phyloP scores from a whole-genome alignment of 2,888 invertebrate species.

The Epirrhoe alternata region DNA sequence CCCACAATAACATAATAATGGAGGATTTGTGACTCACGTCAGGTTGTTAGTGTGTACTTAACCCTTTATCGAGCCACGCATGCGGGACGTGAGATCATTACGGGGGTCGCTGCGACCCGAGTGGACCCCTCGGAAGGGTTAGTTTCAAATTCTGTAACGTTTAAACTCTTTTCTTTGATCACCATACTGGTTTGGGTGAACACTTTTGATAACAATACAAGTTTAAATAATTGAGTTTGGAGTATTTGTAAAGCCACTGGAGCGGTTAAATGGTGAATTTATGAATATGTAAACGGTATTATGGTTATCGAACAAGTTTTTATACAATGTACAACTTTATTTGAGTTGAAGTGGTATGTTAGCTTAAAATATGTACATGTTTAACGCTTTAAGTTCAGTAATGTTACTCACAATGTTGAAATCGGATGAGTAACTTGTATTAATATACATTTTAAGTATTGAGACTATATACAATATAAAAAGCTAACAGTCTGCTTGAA shows the following conservation, averaged over 20 bases:
- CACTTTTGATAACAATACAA: conserved; percentile 58
- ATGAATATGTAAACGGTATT: conserved; percentile 32
- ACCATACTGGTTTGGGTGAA: conserved; percentile 55
- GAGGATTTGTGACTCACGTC: conserved; percentile 84
- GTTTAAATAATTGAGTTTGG: conserved; percentile 47
- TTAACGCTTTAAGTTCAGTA: conserved; percentile 2
- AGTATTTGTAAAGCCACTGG: conserved; percentile 49
- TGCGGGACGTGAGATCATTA: conserved; percentile 83
- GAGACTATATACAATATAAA: no score
- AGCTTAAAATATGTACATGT: conserved; percentile 24
- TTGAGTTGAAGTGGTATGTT: conserved; percentile 23
- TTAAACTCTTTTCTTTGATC: conserved; percentile 42
- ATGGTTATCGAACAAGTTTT: conserved; percentile 35
- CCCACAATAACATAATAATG: conserved; percentile 85
- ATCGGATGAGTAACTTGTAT: background rate
- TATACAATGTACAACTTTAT: conserved; percentile 32
- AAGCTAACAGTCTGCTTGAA: no score
- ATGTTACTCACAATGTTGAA: conserved; percentile 1
- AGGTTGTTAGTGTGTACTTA: conserved; percentile 84
- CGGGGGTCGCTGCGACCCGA: conserved; percentile 65
- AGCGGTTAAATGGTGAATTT: conserved; percentile 52
- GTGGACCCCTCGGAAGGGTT: conserved; percentile 33
- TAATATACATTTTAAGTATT: background rate
- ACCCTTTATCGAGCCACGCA: conserved; percentile 84
- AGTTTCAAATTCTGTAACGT: conserved; percentile 41